Evolutionary conservation across 2,888 invertebrate species (phyloP), one percentile per base, ranked within the genome.

Genomic region (Xylota segnis): DNA sequence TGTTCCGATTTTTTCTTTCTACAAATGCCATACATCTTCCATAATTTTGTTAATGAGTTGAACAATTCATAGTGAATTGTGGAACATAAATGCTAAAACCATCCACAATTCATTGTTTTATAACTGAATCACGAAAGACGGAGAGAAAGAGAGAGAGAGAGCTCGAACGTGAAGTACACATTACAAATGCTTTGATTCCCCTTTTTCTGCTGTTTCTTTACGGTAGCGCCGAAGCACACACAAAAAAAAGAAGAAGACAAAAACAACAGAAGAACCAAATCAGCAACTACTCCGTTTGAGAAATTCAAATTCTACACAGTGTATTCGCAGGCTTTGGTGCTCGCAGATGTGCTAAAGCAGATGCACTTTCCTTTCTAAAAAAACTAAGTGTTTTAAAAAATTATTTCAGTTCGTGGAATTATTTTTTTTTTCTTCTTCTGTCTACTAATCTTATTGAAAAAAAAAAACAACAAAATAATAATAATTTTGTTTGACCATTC

Each of bases 301-400:
- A 72, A 72, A 71, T 68, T 71, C 68, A 27, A 45, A 76, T 68
- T 86, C 76, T n/a, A 72, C 50, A 86, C 89, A 88, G 89, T 89
- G 89, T 88, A 84, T 88, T 88, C 89, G 90, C 87, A 89, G 89
- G 89, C 89, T 90, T 88, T 89, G 88, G 77, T 87, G 88, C 88
- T 89, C 89, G 89, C 86, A 89, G 89, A 89, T 88, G 89, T 88
- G 71, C 58, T 58, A 2, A n/a, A 81, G 16, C 87, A 88, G 87
- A 82, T 86, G 72, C 76, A 76, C 76, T 86, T 56, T 77, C 34
- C 58, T 84, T 71, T 56, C 45, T 71, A 18, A 16, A 68, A 18
- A 16, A 68, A 45, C 34, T 58, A 16, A 72, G 29, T 59, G 18
- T 18, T 58, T 27, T 59, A 34, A 70, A 18, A 58, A 54, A 32